Conservation (phyloP, 2,888 invertebrate genomes). For the Omphaloscelis lunosa region DNA sequence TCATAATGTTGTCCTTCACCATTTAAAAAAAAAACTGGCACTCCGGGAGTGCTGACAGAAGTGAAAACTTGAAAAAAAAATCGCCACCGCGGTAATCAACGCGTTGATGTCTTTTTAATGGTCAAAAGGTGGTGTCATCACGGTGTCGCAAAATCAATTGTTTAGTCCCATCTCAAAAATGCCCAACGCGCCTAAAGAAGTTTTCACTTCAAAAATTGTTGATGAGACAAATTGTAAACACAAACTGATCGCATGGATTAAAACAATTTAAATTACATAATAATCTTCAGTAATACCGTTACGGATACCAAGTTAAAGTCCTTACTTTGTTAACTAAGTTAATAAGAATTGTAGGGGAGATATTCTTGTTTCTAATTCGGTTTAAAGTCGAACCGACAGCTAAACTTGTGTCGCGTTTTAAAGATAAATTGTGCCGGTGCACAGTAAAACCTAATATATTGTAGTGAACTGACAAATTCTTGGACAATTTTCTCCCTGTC, state of each 20-base stretch:
- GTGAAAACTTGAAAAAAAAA: too few relatives aligned
- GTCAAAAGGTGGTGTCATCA: too few relatives aligned
- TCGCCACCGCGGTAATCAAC: too few relatives aligned
- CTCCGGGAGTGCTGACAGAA: too few relatives aligned
- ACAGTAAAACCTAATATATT: constrained; percentile 42
- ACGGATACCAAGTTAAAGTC: constrained; percentile 21
- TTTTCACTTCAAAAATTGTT: too few relatives aligned
- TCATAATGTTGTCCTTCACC: not conserved
- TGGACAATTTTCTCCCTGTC: constrained; percentile 16
- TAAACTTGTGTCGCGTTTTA: constrained; percentile 38
- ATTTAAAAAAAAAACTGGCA: not conserved
- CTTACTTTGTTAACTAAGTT: constrained; percentile 38
- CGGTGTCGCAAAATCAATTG: too few relatives aligned
- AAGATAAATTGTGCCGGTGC: constrained; percentile 51
- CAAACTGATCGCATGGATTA: constrained; percentile 1
- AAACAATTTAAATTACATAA: constrained; percentile 31
- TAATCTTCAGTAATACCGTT: constrained; percentile 16
- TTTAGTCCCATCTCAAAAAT: too few relatives aligned
- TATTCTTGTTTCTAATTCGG: constrained; percentile 37
- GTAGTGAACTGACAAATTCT: constrained; percentile 46
- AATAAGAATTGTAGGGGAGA: constrained; percentile 44
- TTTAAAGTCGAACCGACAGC: constrained; percentile 47
- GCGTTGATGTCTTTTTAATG: too few relatives aligned
- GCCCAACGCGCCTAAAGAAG: too few relatives aligned
- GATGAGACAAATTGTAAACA: not conserved